Conservation (phyloP, 2,797 vertebrate species). For the Paratrypauchen microcephalus region DNA sequence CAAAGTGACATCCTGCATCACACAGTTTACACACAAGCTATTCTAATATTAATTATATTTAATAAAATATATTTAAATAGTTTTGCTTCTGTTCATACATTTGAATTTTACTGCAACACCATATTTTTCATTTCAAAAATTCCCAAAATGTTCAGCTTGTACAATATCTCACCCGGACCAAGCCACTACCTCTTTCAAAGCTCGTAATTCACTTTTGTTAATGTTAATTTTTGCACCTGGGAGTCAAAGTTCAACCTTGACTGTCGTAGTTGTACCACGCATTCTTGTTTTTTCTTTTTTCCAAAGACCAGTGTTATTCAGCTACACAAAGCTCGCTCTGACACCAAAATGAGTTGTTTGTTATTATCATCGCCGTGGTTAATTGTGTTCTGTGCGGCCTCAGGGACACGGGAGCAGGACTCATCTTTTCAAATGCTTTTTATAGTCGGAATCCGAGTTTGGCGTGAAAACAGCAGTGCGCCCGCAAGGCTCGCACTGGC, state of each 20-base stretch:
- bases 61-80: too few relatives aligned
- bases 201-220: neutral
- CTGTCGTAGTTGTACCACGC: neutral
- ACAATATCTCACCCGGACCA: neutral
- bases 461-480: slow-evolving; percentile 46
- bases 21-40: too few relatives aligned
- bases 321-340: slow-evolving; percentile 17
- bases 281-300: neutral
- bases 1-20: too few relatives aligned
- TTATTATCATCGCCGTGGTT: slow-evolving; percentile 50
- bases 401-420: slow-evolving; percentile 15
- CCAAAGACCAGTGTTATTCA: slow-evolving; percentile 13
- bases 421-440: slow-evolving; percentile 29
- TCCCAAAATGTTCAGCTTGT: neutral
- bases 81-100: neutral
- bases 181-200: neutral
- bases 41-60: neutral
- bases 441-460: slow-evolving; percentile 41
- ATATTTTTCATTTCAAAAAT: too few relatives aligned
- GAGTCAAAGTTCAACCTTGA: neutral
- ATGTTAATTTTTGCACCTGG: neutral
- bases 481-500: slow-evolving; percentile 56
- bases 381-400: slow-evolving; percentile 46
- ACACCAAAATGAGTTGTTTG: slow-evolving; percentile 44
- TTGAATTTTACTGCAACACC: too few relatives aligned